These are phyloP conservation scores for Chrosomus eos DNA, from an alignment of 2,797 vertebrate genomes.

Conservation along the genomic window DNA sequence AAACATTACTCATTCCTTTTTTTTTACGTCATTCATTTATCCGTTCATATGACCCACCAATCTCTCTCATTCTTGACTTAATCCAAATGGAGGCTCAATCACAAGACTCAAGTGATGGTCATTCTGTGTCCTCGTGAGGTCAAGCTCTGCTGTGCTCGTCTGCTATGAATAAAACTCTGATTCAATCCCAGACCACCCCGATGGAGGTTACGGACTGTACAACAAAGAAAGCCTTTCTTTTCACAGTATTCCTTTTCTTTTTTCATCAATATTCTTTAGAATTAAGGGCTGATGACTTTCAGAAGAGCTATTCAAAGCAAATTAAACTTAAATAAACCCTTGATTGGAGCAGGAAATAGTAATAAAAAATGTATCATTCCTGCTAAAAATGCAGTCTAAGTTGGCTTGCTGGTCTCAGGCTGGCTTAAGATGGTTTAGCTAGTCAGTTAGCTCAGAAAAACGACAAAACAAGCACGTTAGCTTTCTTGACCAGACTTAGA, in stretches of 20 bases:
- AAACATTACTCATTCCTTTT: background rate
- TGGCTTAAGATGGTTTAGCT: background rate
- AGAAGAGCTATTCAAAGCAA: conserved; percentile 9
- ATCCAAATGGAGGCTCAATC: background rate
- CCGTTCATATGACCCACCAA: background rate
- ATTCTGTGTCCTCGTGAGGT: conserved; percentile 20
- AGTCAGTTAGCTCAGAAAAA: background rate
- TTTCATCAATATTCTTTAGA: conserved; percentile 8
- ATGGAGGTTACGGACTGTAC: background rate
- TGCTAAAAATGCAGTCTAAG: background rate
- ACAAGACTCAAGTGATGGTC: conserved; percentile 15
- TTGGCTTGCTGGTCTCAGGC: background rate
- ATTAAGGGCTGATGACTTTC: conserved; percentile 22
- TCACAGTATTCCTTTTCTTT: background rate
- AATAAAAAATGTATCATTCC: background rate
- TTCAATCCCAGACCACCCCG: conserved; percentile 17
- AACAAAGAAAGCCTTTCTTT: conserved; percentile 24
- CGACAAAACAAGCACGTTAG: background rate
- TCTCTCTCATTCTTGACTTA: background rate
- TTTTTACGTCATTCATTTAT: background rate
- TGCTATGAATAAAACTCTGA: conserved; percentile 39
- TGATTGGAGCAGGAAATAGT: background rate
- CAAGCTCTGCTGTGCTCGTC: background rate
- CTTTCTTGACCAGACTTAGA: background rate
- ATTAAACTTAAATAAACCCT: background rate